Percentiles rank a stretch among this genome's conserved stretches.
phyloP scores from a whole-genome alignment of 2,888 invertebrate species.

The Cacoxenus indagator region DNA sequence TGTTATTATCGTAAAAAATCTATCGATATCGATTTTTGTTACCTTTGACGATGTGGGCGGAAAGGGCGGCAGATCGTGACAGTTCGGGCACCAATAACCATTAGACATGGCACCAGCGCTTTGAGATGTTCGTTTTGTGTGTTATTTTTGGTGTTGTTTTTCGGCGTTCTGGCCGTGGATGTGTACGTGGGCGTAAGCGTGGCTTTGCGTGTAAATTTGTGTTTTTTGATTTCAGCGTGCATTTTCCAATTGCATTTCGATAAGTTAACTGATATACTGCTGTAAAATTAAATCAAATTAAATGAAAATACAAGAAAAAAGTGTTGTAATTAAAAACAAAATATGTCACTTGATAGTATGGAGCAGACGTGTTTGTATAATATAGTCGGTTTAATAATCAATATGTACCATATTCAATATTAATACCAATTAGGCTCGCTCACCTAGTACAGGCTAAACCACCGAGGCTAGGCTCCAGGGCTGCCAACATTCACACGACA shows the following conservation, averaged over 20 bases:
- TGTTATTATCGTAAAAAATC: neutral
- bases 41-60: constrained; percentile 64
- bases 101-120: constrained; percentile 26
- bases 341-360: neutral
- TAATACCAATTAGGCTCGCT: constrained; percentile 38
- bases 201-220: constrained; percentile 22
- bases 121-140: neutral
- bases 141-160: neutral
- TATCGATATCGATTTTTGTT: constrained; percentile 33
- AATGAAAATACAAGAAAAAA: neutral
- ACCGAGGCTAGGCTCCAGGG: constrained; percentile 72
- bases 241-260: constrained; percentile 39
- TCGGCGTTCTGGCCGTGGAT: neutral
- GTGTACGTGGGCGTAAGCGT: neutral
- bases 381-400: neutral
- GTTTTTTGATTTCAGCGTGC: constrained; percentile 14
- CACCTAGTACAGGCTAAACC: constrained; percentile 72
- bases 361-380: neutral
- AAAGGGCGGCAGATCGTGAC: constrained; percentile 61
- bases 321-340: neutral
- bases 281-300: neutral
- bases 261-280: neutral
- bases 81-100: constrained; percentile 66
- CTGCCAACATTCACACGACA: constrained; percentile 72
- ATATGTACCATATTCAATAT: neutral